Evolutionary conservation across 2,113 vertebrate genomes (phyloP).

Genomic region (Cebidichthys violaceus): DNA sequence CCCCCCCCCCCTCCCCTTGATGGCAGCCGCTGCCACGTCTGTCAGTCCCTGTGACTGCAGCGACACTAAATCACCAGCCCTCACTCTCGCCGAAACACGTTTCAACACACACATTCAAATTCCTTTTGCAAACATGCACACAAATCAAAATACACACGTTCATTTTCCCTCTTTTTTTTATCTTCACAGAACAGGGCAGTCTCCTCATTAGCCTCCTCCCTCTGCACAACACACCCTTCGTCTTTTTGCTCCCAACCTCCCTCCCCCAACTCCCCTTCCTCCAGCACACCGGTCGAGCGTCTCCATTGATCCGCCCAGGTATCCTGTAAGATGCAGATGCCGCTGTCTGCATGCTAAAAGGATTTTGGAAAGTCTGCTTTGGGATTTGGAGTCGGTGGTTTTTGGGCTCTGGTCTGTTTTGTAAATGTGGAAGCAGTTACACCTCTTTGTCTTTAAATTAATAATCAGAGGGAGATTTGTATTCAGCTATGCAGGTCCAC

Average conservation of each 20-base stretch:
- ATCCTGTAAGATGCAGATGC: constrained; percentile 15
- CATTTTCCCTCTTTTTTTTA: constrained; percentile 40
- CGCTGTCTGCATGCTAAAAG: constrained; percentile 50
- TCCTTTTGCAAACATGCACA: neutral
- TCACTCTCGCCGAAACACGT: neutral
- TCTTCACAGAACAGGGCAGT: constrained; percentile 38
- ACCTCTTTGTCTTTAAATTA: constrained; percentile 12
- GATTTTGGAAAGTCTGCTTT: constrained; percentile 7
- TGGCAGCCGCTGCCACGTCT: neutral
- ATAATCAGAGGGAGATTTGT: constrained; percentile 44
- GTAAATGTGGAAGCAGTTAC: constrained; percentile 8
- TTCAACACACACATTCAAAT: neutral
- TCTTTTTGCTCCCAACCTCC: constrained; percentile 18
- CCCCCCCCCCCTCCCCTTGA: neutral
- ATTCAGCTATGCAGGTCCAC: constrained; percentile 34
- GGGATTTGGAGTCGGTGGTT: neutral
- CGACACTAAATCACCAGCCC: constrained; percentile 3
- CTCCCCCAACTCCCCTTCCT: neutral
- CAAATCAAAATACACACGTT: neutral
- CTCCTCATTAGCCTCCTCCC: constrained; percentile 42
- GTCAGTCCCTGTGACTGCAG: constrained; percentile 12
- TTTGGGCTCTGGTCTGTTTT: constrained; percentile 1
- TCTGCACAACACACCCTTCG: constrained; percentile 4
- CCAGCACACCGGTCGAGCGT: constrained; percentile 6
- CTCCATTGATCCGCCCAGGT: constrained; percentile 55